These are phyloP conservation scores for Propithecus coquereli DNA, from an alignment of 2,113 vertebrate species.

Conservation along the genomic window DNA sequence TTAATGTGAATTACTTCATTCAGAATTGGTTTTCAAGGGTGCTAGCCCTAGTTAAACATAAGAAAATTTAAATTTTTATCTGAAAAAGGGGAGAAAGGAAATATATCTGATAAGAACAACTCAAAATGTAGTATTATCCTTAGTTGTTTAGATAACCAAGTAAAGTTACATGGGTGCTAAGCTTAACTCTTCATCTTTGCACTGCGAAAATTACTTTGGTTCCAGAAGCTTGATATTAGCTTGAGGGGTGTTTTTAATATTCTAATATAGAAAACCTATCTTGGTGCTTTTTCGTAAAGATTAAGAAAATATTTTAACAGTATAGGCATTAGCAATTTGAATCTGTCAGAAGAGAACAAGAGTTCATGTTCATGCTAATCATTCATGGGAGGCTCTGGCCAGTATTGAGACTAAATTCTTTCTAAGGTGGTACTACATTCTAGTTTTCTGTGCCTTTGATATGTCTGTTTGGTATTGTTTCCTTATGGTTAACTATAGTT, in stretches of 20 bases:
- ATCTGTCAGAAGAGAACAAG: background rate
- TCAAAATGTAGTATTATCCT: background rate
- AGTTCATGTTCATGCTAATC: background rate
- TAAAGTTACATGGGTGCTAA: background rate
- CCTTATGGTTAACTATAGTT: background rate
- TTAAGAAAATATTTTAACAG: background rate
- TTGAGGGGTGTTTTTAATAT: background rate
- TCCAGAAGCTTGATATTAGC: background rate
- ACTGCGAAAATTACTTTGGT: constrained; percentile 16
- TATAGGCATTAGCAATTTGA: background rate
- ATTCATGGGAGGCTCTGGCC: background rate
- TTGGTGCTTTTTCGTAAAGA: constrained; percentile 14
- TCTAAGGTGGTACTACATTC: background rate
- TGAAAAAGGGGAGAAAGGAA: background rate
- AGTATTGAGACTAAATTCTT: background rate
- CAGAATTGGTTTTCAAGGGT: constrained; percentile 28
- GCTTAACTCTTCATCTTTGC: background rate
- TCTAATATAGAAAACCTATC: background rate
- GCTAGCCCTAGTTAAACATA: background rate
- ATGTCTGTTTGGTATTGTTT: background rate
- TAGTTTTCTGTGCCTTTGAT: background rate
- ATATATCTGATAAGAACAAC: background rate
- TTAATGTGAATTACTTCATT: constrained; percentile 31
- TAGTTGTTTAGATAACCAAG: background rate
- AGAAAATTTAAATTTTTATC: background rate